A percentile compares a stretch with the other conserved stretches of the same genome.
Conservation (phyloP, 2,113 vertebrate species). For the Carollia perspicillata region DNA sequence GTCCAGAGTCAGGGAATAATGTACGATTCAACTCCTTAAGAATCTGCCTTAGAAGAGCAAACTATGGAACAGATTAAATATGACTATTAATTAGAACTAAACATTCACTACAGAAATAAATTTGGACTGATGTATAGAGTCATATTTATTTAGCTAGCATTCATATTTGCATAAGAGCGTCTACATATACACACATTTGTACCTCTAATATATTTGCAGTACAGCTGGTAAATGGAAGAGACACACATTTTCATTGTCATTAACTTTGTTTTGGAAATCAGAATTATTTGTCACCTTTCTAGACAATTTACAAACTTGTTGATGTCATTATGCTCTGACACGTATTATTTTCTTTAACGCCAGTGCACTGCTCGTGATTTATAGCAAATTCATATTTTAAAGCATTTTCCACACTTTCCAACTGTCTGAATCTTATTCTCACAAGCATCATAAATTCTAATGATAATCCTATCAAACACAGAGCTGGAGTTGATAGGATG, state of each 20-base stretch:
- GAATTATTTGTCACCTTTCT: not conserved
- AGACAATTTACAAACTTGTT: not conserved
- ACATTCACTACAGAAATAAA: conserved; percentile 3
- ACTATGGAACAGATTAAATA: not conserved
- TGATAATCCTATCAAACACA: conserved; percentile 11
- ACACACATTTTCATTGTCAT: not conserved
- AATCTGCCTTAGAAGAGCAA: not conserved
- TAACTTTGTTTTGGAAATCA: conserved; percentile 1
- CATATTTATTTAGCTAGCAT: not conserved
- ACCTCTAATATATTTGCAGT: not conserved
- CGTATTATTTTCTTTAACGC: not conserved
- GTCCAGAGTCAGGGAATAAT: not conserved
- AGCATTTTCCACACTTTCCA: not conserved
- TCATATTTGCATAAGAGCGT: not conserved
- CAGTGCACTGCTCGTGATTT: not conserved
- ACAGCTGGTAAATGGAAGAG: not conserved
- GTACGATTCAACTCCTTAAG: not conserved
- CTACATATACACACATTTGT: not conserved
- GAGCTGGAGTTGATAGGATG: not conserved
- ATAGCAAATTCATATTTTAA: conserved; percentile 15
- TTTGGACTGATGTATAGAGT: not conserved
- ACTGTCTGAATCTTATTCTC: not conserved
- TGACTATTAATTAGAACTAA: not conserved
- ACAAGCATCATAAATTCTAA: conserved; percentile 38
- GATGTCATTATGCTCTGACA: not conserved